Evolutionary conservation across 2,113 vertebrate genomes (phyloP), one percentile per base, ranked within the genome.

Genomic region (Benitochromis conjunctus): DNA sequence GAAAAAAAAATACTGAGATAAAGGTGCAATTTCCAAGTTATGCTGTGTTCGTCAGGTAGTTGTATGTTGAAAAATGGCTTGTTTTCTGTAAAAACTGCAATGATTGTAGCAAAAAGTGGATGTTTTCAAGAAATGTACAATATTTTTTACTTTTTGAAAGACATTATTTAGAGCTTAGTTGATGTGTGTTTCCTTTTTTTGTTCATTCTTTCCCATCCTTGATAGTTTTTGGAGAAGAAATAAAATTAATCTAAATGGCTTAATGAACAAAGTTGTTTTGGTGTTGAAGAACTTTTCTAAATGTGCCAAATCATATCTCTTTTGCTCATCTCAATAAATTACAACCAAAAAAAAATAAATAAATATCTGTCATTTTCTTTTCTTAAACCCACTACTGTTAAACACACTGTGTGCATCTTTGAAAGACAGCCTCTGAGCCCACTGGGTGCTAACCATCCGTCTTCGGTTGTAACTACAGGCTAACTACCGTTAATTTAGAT

Each of bases 231-330:
- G 18, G 54, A 62, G 9, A 57, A 21, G 19, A 56, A 57, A 48
- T 79, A 19, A 74, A 83, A 29, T 51, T 82, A 21, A 76, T 64
- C 10, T 51, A 46, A 12, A 34, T 86, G 5, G 56, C 41, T 48
- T 36, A 18, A 43, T 84, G 10, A 81, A 66, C 36, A 36, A 43
- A 69, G 14, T 77, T 69, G 26, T 84, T 87, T 90, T 79, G 3
- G 3, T 84, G 80, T 87, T 80, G 6, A 81, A 86, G 81, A 88
- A 92, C 88, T 91, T 94, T 93, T 94, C 54, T 83, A 71, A 56
- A 81, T 90, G 88, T 94, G 92, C 92, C 91, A 93, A 93, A 93
- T 92, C 82, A 83, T 82, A 77, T 86, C 80, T 91, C 54, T 84
- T 81, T 34, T 91, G 51, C 56, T 83, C 53, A 19, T 77, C 46